Percentiles rank a stretch among this genome's conserved stretches.
These are phyloP conservation scores for Parthenolecanium corni DNA, from an alignment of 2,888 invertebrate genomes.

Conservation along the genomic window DNA sequence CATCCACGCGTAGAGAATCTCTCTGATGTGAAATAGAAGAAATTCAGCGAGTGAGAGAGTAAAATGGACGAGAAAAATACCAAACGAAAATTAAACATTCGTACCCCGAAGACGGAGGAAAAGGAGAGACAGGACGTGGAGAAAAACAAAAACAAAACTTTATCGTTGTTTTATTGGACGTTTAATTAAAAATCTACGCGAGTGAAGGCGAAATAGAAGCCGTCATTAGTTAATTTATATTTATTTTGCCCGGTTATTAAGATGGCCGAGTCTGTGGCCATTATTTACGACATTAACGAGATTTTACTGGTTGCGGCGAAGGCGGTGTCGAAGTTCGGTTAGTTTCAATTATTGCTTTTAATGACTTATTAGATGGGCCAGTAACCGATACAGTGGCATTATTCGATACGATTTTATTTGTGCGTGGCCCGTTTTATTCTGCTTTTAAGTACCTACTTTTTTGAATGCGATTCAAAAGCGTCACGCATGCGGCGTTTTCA, in stretches of 20 bases:
- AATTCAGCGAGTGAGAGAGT: not conserved
- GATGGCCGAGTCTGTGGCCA: not conserved
- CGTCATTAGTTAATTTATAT: conserved; percentile 13
- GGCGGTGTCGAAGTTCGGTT: not conserved
- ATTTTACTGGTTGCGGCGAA: conserved; percentile 9
- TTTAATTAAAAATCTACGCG: conserved; percentile 14
- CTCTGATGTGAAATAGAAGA: not conserved
- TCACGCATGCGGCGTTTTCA: too few species aligned
- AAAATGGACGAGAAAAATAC: not conserved
- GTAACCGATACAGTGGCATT: too few species aligned
- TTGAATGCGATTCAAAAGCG: too few species aligned
- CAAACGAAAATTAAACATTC: not conserved
- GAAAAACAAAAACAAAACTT: not conserved
- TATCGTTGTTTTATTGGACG: conserved; percentile 11
- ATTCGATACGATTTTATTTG: too few species aligned
- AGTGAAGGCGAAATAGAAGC: not conserved
- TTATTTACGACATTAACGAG: conserved; percentile 11
- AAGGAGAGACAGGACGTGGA: not conserved
- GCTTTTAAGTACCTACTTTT: too few species aligned
- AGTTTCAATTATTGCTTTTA: conserved; percentile 2
- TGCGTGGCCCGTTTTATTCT: too few species aligned
- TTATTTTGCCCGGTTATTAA: conserved; percentile 7
- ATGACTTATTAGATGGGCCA: conserved; percentile 6
- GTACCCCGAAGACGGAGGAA: not conserved
- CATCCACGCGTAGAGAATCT: not conserved